Evolutionary conservation across 1,140 invertebrate species (phyloP), one percentile per base, ranked within the genome.

Genomic region (Sarcophaga bullata): DNA sequence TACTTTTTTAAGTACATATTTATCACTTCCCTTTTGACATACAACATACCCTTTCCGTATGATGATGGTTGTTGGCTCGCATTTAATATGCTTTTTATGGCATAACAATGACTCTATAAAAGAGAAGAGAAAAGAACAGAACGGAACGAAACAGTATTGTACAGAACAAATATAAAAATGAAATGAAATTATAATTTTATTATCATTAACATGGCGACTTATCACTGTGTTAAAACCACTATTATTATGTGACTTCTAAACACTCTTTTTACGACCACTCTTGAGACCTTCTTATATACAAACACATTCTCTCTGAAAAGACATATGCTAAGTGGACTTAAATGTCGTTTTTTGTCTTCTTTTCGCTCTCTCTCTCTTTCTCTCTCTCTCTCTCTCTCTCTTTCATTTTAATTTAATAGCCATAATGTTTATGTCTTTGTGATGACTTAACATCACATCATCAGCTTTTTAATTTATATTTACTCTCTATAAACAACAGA

Each of bases 171-270:
- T 37, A 37, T 37, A 37, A 37, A 88, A 86, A 85, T 86, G 86
- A 80, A 85, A 84, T 81, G 85, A 85, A 87, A 86, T 89, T 88
- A 89, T 89, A 89, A 89, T 89, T 89, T 89, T 89, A 89, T 89
- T 89, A 89, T 87, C 87, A 89, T 89, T 86, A 73, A 80, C 80
- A 83, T 83, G 80, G 72, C 82, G 49, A 50, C 80, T 83, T 78
- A 75, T 81, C 46, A 68, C 76, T 47, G 48, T 80, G 80, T 80
- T 83, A 81, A 37, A 37, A 37, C 25, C 25, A 68, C 80, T 72
- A 73, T 83, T 81, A 48, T 73, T 46, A 17, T 3, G 37, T 50
- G 52, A 72, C 48, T 17, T 8, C 48, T 50, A 52, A 52, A 37
- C 25, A 37, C 25, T 37, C 48, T 54, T 54, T 17, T 62, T 72